A percentile compares a stretch with the other conserved stretches of the same genome.
Conservation (phyloP, 2,888 invertebrate species). For the Drosophila greeni region DNA sequence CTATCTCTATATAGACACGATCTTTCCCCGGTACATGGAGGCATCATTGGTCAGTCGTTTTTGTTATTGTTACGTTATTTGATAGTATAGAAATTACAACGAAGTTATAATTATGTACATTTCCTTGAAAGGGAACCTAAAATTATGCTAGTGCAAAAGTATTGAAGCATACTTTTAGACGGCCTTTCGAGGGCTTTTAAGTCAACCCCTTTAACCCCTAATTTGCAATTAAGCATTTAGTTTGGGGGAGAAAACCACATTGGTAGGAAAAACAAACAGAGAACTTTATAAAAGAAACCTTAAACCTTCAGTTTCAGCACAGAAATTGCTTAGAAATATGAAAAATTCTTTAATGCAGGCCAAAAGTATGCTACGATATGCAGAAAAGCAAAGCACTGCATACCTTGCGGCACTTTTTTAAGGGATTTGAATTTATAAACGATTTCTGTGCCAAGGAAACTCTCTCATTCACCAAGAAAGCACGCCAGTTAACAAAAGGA, state of each 20-base stretch:
- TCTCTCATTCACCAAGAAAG: too few relatives aligned
- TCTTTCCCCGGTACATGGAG: constrained; percentile 3
- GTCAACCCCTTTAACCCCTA: not conserved
- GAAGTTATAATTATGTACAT: constrained; percentile 1
- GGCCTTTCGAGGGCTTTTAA: not conserved
- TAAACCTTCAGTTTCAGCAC: not conserved
- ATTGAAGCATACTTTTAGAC: not conserved
- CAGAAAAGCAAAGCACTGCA: not conserved
- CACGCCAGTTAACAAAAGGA: constrained; percentile 4
- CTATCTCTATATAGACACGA: constrained; percentile 28
- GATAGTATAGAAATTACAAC: constrained; percentile 17
- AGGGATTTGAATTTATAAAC: not conserved
- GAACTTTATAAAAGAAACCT: not conserved
- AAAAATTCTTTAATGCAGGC: too few relatives aligned
- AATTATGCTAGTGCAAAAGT: not conserved
- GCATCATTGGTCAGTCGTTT: constrained; percentile 20
- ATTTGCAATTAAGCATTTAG: not conserved
- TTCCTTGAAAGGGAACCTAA: not conserved
- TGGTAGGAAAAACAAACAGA: not conserved
- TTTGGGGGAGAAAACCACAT: constrained; percentile 11
- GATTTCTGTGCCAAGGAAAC: not conserved
- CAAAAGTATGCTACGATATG: too few relatives aligned
- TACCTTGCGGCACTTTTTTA: not conserved
- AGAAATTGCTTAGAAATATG: not conserved
- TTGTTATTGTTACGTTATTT: constrained; percentile 24